Evolutionary conservation across 1,140 invertebrate species (phyloP).

Genomic region (Tenebrio molitor): DNA sequence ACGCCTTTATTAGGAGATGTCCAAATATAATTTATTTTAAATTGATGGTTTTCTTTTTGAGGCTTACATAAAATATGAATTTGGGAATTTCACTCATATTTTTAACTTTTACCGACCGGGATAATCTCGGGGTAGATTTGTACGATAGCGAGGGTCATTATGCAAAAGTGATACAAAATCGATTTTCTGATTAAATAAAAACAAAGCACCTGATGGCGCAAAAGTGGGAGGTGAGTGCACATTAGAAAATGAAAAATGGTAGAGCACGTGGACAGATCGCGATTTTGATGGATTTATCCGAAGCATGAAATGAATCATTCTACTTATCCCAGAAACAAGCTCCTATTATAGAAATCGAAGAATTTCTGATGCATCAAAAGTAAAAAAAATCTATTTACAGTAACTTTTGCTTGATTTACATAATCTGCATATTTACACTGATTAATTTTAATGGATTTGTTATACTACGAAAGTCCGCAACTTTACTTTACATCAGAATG

Average conservation of each 20-base stretch:
- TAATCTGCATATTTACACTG: slow-evolving; percentile 31
- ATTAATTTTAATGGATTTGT: slow-evolving; percentile 33
- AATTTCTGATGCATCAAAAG: too few species aligned
- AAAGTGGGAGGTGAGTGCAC: too few species aligned
- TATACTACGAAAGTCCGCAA: background rate
- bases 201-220: too few species aligned
- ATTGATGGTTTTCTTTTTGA: slow-evolving; percentile 32
- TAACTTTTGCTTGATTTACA: slow-evolving; percentile 27
- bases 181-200: too few species aligned
- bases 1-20: slow-evolving; percentile 32
- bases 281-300: too few species aligned
- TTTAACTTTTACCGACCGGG: background rate
- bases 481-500: too few species aligned
- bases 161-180: too few species aligned
- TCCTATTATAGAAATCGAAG: too few species aligned
- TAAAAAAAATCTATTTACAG: slow-evolving; percentile 13
- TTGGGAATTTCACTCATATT: background rate
- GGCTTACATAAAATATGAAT: background rate
- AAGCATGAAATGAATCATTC: too few species aligned
- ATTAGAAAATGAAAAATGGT: too few species aligned
- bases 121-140: background rate
- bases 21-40: slow-evolving; percentile 36
- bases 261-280: too few species aligned
- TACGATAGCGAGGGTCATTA: background rate
- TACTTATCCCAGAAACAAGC: too few species aligned